Evolutionary conservation across 2,797 vertebrate genomes (phyloP).

Genomic region (Pterois miles): DNA sequence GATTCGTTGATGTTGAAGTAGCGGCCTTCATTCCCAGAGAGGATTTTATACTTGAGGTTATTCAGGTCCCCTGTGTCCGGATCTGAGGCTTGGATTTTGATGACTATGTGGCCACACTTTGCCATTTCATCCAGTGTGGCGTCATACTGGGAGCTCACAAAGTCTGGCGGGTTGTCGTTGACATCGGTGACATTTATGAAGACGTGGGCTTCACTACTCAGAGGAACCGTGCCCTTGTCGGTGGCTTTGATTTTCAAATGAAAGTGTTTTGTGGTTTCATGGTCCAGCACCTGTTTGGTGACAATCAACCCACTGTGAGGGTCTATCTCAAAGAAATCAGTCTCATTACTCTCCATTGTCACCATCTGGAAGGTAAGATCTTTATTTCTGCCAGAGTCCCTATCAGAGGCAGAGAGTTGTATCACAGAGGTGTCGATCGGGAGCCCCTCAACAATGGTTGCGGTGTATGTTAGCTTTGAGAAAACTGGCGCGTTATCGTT

Average conservation of each 20-base stretch:
- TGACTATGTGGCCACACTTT: conserved; percentile 92
- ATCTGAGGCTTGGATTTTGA: conserved; percentile 97
- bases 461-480: conserved; percentile 82
- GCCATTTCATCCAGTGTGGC: conserved; percentile 93
- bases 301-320: conserved; percentile 86
- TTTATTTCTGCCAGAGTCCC: conserved; percentile 90
- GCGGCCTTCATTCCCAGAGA: conserved; percentile 93
- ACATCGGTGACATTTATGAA: conserved; percentile 89
- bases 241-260: conserved; percentile 87
- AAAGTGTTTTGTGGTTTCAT: conserved; percentile 88
- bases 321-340: conserved; percentile 89
- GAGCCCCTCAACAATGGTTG: conserved; percentile 86
- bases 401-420: conserved; percentile 87
- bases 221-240: conserved; percentile 87
- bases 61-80: conserved; percentile 86
- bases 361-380: conserved; percentile 88
- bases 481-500: conserved; percentile 94
- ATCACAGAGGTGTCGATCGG: conserved; percentile 87
- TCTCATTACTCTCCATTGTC: conserved; percentile 81
- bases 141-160: conserved; percentile 88
- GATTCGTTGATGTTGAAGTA: conserved; percentile 95
- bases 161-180: conserved; percentile 95
- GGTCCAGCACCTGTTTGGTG: conserved; percentile 88
- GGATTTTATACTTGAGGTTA: conserved; percentile 91
- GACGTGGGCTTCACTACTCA: conserved; percentile 87